Evolutionary conservation across 2,797 vertebrate genomes (phyloP).

Genomic region (Eospalax fontanierii): DNA sequence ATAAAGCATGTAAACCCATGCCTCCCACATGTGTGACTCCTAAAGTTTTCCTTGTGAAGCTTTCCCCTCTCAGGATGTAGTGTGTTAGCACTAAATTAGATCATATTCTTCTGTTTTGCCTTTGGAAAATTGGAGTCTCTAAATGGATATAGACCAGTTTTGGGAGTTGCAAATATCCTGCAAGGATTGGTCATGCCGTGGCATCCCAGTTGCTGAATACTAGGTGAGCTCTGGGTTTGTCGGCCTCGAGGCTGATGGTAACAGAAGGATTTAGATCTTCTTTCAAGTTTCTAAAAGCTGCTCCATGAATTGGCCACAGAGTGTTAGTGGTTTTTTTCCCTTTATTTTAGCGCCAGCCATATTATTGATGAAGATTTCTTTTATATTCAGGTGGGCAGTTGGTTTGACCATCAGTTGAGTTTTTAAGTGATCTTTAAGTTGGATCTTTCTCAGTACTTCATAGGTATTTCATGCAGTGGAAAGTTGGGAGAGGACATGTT

Average conservation of each 20-base stretch:
- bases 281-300: background rate
- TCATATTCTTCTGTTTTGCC: background rate
- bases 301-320: background rate
- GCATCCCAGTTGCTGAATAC: background rate
- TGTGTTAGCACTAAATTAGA: background rate
- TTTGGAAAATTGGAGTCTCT: background rate
- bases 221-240: background rate
- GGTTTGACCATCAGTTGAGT: background rate
- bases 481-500: background rate
- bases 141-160: background rate
- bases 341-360: constrained; percentile 32
- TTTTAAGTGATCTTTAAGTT: constrained; percentile 66
- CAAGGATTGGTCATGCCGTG: background rate
- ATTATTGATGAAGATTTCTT: constrained; percentile 57
- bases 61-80: background rate
- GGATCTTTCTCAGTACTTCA: constrained; percentile 50
- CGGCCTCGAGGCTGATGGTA: background rate
- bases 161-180: background rate
- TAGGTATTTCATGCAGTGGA: constrained; percentile 25
- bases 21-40: background rate
- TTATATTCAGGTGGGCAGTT: background rate
- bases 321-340: background rate
- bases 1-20: background rate
- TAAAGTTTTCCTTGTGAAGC: constrained; percentile 10
- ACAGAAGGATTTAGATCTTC: background rate